Evolutionary conservation across 2,888 invertebrate species (phyloP), one percentile per base, ranked within the genome.

Genomic region (Hedychridium roseum): DNA sequence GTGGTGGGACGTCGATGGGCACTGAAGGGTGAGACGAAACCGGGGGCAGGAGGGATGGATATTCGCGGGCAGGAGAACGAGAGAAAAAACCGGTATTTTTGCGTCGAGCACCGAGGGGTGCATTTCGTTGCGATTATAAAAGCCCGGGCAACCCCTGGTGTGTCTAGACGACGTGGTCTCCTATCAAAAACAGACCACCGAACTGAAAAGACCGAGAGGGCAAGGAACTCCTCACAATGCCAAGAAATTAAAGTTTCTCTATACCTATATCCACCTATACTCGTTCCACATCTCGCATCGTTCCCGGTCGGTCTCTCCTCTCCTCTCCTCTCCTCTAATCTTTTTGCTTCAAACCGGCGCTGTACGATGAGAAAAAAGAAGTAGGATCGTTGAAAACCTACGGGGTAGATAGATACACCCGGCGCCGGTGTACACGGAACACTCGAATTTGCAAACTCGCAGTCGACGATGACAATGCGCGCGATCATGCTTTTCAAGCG

Each of bases 61-160:
- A 43, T 32, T n/a, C n/a, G 27, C 27, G 18, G 18, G 18, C 16
- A 21, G 28, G 54, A 37, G 36, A 51, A 40, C 31, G 35, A 37
- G 47, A 50, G 44, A 57, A 63, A 64, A 60, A 71, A 73, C 74
- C 71, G 72, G 75, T 75, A 74, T 71, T 73, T 75, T 74, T 67
- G 68, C 70, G 66, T 57, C 50, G 57, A 64, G 62, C 65, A 61
- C 60, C 54, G 66, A 73, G 69, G 76, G 75, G 73, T 74, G 75
- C 73, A 73, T 75, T 73, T 71, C 68, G 74, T 74, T 72, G 74
- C 70, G 71, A 76, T 75, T 72, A 74, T 74, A 74, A 76, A 76
- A 71, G 73, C 68, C 54, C 45, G 67, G 67, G 68, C 64, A 68
- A 71, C 68, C 66, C 66, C 67, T 64, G 64, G 62, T 66, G 65